Evolutionary conservation across 2,113 vertebrate genomes (phyloP), one percentile per base, ranked within the genome.

Genomic region (Naja naja): DNA sequence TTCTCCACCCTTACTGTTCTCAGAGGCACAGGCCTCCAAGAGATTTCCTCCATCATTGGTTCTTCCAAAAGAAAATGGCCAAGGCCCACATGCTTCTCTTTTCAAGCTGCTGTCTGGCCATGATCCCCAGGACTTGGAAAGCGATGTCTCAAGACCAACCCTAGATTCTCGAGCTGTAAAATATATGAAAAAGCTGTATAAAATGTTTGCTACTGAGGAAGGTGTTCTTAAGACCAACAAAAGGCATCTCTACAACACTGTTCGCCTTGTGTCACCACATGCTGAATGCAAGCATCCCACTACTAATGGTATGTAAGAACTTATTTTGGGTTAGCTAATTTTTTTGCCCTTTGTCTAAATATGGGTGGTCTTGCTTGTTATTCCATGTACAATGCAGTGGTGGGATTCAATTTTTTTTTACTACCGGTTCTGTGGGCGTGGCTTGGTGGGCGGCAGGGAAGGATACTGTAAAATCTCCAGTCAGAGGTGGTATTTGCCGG

Each of bases 101-200:
- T 96, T 99, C 90, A 98, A 98, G 94, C 98, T 98, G 56, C 96
- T 99, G 95, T 98, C 97, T 0, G 97, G 97, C 5, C 98, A 96
- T 90, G 90, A 88, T 1, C 92, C 1, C 9, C 97, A 95, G 4
- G 91, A n/a, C 45, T 96, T 97, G 97, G 97, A 23, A 11, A 89
- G 93, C 7, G 94, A 96, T 54, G 30, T 5, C 3, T 97, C 96
- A 54, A 94, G 95, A 96, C 96, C 95, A 54, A 97, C 93, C 94
- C 99, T 98, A 0, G 98, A 99, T 93, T 97, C 98, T 54, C 97
- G 96, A 94, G 98, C 98, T 88, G 97, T 99, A 0, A 97, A 95
- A 4, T 99, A 98, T 96, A 99, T 99, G 98, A 98, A 98, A 93
- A 98, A 98, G 91, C 98, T 99, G 0, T 99, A 99, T 74, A 99